Percentiles rank a stretch among this genome's conserved stretches.
Conservation (phyloP, 2,113 vertebrate genomes). For the Osmerus eperlanus region DNA sequence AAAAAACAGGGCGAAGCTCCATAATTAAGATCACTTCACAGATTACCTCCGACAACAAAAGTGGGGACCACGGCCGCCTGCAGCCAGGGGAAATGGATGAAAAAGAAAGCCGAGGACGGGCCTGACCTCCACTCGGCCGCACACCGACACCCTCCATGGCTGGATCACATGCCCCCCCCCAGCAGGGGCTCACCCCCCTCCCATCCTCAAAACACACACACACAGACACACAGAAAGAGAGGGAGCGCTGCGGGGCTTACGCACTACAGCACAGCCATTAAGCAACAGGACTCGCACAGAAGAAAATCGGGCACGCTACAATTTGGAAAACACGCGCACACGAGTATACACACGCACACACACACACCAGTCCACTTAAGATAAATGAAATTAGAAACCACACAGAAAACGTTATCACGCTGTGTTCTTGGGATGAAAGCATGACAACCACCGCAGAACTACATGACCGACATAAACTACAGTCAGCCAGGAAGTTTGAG, state of each 20-base stretch:
- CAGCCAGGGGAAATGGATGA: conserved; percentile 69
- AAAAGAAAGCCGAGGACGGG: conserved; percentile 68
- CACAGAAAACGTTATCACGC: not conserved
- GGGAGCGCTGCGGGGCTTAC: not conserved
- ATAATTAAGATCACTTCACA: conserved; percentile 82
- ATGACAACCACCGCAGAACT: not conserved
- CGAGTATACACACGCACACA: conserved; percentile 2
- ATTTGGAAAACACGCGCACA: not conserved
- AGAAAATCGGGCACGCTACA: not conserved
- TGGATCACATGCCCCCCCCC: conserved; percentile 60
- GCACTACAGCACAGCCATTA: not conserved
- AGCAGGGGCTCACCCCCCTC: conserved; percentile 45
- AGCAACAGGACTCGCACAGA: not conserved
- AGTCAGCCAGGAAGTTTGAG: too few relatives aligned
- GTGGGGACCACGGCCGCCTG: conserved; percentile 62
- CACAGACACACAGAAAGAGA: not conserved
- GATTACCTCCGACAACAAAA: conserved; percentile 79
- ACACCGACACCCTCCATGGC: conserved; percentile 55
- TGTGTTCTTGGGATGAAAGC: not conserved
- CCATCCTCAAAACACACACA: conserved; percentile 31
- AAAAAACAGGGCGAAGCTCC: conserved; percentile 67
- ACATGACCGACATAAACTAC: not conserved
- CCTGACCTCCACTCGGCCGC: conserved; percentile 55
- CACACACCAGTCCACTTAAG: conserved; percentile 39
- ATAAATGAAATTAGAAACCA: conserved; percentile 29